Base-by-base conservation (phyloP, 2,888 invertebrate species). In the Junonia oenone region DNA sequence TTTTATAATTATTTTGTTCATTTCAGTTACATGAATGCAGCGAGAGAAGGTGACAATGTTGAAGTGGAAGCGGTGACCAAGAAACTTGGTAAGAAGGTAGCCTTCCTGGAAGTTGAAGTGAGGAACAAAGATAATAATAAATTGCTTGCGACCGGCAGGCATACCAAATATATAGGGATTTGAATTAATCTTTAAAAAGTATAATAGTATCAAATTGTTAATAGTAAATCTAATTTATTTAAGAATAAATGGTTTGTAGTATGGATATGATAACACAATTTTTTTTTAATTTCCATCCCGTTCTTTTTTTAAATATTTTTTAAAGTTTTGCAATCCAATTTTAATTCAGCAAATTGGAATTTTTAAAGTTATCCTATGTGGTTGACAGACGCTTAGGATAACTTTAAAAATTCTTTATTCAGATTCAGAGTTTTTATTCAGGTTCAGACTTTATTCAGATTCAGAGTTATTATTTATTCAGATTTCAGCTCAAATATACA, bases 1-100 rank as follows among this genome's bases (percentile, higher is more conserved):
- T n/a, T n/a, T n/a, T n/a, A n/a, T n/a, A n/a, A n/a, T n/a, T n/a
- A n/a, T n/a, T n/a, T n/a, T n/a, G n/a, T n/a, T n/a, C n/a, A n/a
- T n/a, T n/a, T n/a, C n/a, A 97, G 96, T 63, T 98, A 95, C 72
- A 75, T 97, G 69, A 93, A 93, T 69, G 93, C 94, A 22, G 97
- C 96, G 0, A 91, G 90, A 65, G 91, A 93, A 64, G 97, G 97
- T 1, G 96, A 98, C 63, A 92, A 93, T 46, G 89, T 98, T 43
- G 84, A 94, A 61, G 93, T 98, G 5, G 95, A 96, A 74, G 96
- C 97, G 0, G 91, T 91, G 55, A 96, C 96, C 0, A 79, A 94
- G 22, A 95, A 94, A 81, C 88, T 92, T 38, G 98, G 98, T 0
- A 94, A 93, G 67, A 94, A 92, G 47, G 81, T 98, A 59, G 98